Evolutionary conservation across 1,140 invertebrate species (phyloP), one percentile per base, ranked within the genome.

Genomic region (Saccostrea echinata): DNA sequence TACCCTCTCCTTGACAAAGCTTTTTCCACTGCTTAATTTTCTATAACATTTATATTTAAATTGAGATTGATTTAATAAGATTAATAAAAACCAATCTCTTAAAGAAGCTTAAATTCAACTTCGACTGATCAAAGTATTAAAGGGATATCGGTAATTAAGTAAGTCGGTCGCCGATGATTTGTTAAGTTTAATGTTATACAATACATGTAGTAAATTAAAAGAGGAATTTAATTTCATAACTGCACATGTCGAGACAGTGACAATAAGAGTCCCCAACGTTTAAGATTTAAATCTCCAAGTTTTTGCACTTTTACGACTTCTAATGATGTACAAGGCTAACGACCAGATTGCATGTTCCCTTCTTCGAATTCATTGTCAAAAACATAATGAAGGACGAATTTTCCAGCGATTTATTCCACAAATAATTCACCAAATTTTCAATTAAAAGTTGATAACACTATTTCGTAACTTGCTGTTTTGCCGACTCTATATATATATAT

Each of bases 61-160:
- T 76, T 76, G 68, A 76, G 68, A 76, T 64, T 76, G 24, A 76
- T 76, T 30, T 76, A 76, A 76, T 76, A 76, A 76, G 68, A 76
- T 76, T 76, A 76, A 12, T 27, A 33, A 30, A 76, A 76, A 76
- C 68, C 68, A 76, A 76, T 30, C 68, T 76, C 24, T 76, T 76
- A 76, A 27, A 30, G 68, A 33, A 27, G 68, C 13, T 12, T 76
- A 30, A 30, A 76, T 76, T 76, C 27, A 76, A 76, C 68, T 76
- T 30, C 30, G 68, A 76, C 24, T 33, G 24, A 33, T 76, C 24
- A 76, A 76, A 76, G 27, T 30, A 76, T 76, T 76, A 76, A 76
- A 76, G 68, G 68, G 68, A 76, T 30, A 30, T 76, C 68, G 68
- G 16, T 76, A 12, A 76, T 76, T 64, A 76, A 76, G 68, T 76